These are phyloP conservation scores for Mola mola DNA, from an alignment of 2,113 vertebrate genomes.

Conservation along the genomic window DNA sequence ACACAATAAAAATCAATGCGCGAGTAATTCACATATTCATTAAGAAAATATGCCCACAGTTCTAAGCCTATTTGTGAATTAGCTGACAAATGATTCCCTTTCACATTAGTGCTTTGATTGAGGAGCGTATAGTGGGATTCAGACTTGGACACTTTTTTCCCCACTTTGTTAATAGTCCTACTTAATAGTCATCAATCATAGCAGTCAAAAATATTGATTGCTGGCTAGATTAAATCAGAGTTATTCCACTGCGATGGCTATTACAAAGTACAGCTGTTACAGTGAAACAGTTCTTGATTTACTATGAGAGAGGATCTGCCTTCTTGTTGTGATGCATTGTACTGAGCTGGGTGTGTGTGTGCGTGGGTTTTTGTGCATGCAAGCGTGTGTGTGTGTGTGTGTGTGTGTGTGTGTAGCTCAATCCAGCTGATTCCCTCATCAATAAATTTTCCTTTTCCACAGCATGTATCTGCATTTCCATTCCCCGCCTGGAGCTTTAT, in stretches of 20 bases:
- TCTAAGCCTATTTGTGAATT: constrained; percentile 77
- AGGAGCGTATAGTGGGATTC: constrained; percentile 64
- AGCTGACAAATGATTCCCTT: constrained; percentile 76
- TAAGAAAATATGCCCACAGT: constrained; percentile 76
- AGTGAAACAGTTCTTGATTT: constrained; percentile 74
- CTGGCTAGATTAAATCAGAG: constrained; percentile 80
- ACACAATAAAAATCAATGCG: constrained; percentile 83
- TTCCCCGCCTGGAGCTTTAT: constrained; percentile 36
- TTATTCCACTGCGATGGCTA: constrained; percentile 76
- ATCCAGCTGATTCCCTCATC: constrained; percentile 35
- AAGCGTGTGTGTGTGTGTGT: background rate
- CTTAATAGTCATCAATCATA: constrained; percentile 80
- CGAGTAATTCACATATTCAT: constrained; percentile 82
- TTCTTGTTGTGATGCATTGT: constrained; percentile 31
- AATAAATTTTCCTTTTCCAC: constrained; percentile 45
- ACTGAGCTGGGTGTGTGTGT: constrained; percentile 2
- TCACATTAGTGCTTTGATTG: constrained; percentile 74
- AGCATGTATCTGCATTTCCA: constrained; percentile 42
- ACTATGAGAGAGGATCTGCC: constrained; percentile 49
- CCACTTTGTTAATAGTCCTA: constrained; percentile 77
- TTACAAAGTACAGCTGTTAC: constrained; percentile 78
- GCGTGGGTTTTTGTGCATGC: background rate
- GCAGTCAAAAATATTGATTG: constrained; percentile 82
- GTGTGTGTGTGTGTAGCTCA: too few species aligned
- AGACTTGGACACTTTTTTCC: constrained; percentile 69